Evolutionary conservation across 2,113 vertebrate species (phyloP).

Genomic region (Orthonyx spaldingii): DNA sequence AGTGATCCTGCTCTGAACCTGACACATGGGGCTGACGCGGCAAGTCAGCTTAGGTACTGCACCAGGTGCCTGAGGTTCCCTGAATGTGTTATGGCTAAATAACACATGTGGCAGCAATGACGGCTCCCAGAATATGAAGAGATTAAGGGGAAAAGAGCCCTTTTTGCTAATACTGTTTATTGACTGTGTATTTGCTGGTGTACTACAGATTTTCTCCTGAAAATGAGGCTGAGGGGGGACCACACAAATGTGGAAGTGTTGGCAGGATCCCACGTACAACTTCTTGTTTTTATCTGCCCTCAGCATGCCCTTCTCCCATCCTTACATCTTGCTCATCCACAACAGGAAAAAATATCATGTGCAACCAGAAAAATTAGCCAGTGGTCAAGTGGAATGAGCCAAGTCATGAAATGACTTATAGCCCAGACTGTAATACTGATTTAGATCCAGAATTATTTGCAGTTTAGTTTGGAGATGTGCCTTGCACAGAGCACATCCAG

Average conservation of each 20-base stretch:
- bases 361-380: not conserved
- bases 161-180: not conserved
- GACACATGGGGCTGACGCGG: not conserved
- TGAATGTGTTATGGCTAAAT: not conserved
- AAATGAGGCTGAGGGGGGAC: not conserved
- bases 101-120: not conserved
- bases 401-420: not conserved
- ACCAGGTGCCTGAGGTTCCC: not conserved
- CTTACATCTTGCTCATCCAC: not conserved
- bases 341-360: conserved; percentile 14
- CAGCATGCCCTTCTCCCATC: not conserved
- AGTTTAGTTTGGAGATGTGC: not conserved
- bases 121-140: not conserved
- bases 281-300: not conserved
- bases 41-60: not conserved
- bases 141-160: not conserved
- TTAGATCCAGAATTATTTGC: not conserved
- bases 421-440: not conserved
- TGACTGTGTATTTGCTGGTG: not conserved
- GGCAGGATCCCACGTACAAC: not conserved
- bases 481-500: not conserved
- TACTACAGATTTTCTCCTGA: not conserved
- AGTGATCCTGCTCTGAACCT: not conserved
- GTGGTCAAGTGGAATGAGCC: not conserved
- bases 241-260: not conserved